A percentile compares a stretch with the other conserved stretches of the same genome.
Evolutionary conservation across 2,113 vertebrate species (phyloP).

Genomic region (Megaceryle torquata): DNA sequence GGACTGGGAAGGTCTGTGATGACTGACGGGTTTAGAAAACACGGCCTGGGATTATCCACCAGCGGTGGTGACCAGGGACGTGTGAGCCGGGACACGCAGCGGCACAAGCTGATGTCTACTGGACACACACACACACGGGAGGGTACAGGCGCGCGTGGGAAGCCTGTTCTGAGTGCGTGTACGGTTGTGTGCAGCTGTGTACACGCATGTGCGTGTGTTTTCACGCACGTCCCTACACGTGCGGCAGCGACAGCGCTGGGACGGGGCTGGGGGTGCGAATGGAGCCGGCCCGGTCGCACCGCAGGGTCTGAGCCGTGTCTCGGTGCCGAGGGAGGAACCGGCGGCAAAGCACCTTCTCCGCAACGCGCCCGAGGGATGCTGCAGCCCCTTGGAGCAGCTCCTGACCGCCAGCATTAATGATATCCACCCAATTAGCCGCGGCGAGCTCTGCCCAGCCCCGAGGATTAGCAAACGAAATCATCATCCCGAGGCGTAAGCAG

Average conservation of each 20-base stretch:
- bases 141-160: background rate
- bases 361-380: rapidly evolving
- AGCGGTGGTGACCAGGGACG: background rate
- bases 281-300: background rate
- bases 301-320: background rate
- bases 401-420: background rate
- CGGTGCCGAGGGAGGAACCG: rapidly evolving
- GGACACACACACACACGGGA: no score
- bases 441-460: background rate
- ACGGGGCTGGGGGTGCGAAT: rapidly evolving
- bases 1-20: background rate
- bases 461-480: conserved; percentile 49
- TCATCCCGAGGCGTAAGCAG: conserved; percentile 6
- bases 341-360: background rate
- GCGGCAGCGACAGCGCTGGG: rapidly evolving
- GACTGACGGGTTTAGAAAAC: background rate
- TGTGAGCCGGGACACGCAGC: background rate
- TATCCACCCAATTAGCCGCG: conserved; percentile 46
- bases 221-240: background rate
- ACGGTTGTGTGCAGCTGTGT: background rate
- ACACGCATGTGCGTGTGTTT: background rate
- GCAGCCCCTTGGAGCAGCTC: background rate
- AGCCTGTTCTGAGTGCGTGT: background rate
- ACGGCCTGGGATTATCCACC: background rate
- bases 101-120: background rate